Base-by-base conservation (phyloP, 2,113 vertebrate genomes). In the Engystomops pustulosus region DNA sequence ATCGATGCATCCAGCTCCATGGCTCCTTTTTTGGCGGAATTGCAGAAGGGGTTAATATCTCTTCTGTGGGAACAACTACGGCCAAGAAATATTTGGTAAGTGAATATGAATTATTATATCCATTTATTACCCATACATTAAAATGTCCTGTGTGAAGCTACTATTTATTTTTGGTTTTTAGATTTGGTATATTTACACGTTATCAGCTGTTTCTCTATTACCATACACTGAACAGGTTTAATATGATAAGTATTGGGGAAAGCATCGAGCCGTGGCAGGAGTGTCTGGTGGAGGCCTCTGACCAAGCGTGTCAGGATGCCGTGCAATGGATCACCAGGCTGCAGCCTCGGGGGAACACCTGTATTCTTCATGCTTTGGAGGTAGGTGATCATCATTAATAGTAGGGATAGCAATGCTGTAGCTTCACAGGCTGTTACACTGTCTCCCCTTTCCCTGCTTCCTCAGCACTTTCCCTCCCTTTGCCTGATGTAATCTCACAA, bases 11-110 rank as follows among this genome's bases (percentile, higher is more conserved):
- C 96, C 0, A 94, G 95, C 41, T 96, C 95, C 85, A 93, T 94
- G 92, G 90, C 87, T 27, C 87, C 89, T 0, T 80, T 88, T 79
- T 87, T 95, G 86, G 81, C 88, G 36, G 55, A 87, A 20, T 20
- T 96, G 77, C 91, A 88, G 47, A 91, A 85, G 38, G 93, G 90
- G 69, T 87, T 95, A 69, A n/a, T 87, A 30, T 92, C 93, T 23
- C 91, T 96, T 51, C 90, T 96, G 84, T 96, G 95, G 95, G 96
- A 96, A 36, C 95, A 96, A 86, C 92, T 96, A 71, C 87, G 93
- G 67, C 88, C 85, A 83, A 90, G 89, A 41, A 86, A 87, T 44
- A 60, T 90, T 82, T 93, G 94, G 95, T 95, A 87, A 86, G 30
- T 71, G 18, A 25, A 60, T 4, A 58, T 25, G 34, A 23, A 53